Conservation (phyloP, 2,888 invertebrate species). For the Argyra leucocephala region DNA sequence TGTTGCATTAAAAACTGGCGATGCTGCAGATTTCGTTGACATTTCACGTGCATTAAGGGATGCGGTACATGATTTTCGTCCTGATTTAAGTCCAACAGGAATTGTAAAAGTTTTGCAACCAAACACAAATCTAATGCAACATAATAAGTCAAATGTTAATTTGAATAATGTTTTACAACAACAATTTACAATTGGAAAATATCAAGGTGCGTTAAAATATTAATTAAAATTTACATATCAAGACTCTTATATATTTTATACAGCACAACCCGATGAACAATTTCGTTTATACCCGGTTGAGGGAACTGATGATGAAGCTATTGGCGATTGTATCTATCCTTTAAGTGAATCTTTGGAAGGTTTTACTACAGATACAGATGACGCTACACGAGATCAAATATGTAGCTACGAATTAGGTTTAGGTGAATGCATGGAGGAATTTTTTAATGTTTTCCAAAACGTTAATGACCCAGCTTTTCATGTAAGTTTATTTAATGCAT, state of each 20-base stretch:
- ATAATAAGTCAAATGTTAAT: conserved; percentile 31
- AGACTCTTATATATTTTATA: conserved; percentile 23
- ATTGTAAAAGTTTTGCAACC: conserved; percentile 40
- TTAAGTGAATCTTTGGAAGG: conserved; percentile 36
- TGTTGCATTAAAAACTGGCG: conserved; percentile 33
- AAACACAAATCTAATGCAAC: conserved; percentile 31
- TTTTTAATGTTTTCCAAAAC: conserved; percentile 40
- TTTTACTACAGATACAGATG: conserved; percentile 35
- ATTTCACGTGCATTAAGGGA: conserved; percentile 37
- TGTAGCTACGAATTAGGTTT: conserved; percentile 34
- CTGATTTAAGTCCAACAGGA: conserved; percentile 37
- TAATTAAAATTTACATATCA: conserved; percentile 12
- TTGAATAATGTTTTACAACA: conserved; percentile 33
- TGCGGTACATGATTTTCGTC: conserved; percentile 34
- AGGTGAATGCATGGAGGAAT: conserved; percentile 41
- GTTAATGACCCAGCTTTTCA: conserved; percentile 36
- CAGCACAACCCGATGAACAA: conserved; percentile 29
- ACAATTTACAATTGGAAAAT: conserved; percentile 30
- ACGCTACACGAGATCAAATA: conserved; percentile 34
- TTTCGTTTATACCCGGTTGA: conserved; percentile 30
- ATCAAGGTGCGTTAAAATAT: conserved; percentile 12
- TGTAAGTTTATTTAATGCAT: conserved; percentile 25
- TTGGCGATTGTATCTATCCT: conserved; percentile 33
- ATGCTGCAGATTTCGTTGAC: conserved; percentile 27
- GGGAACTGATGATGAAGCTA: conserved; percentile 29